Evolutionary conservation across 1,140 invertebrate genomes (phyloP).

Genomic region (Drosophila gunungcola): DNA sequence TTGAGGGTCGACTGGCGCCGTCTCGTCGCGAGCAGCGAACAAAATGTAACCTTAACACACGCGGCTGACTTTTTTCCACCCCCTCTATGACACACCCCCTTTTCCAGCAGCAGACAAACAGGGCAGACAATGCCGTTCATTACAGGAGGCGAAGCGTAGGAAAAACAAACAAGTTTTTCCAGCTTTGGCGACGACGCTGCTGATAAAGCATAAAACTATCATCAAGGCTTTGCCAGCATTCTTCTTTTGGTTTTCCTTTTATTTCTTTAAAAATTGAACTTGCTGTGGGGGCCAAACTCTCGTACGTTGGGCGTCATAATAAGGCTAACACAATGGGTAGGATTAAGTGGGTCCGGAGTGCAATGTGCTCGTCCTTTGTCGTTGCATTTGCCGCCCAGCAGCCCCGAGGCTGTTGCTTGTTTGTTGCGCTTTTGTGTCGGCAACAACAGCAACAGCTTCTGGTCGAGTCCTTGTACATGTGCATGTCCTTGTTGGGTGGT

Average conservation of each 20-base stretch:
- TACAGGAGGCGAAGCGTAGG: conserved; percentile 53
- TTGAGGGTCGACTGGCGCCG: conserved; percentile 61
- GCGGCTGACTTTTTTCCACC: conserved; percentile 10
- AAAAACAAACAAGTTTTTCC: conserved; percentile 72
- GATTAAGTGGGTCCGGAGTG: conserved; percentile 77
- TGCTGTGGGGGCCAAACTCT: conserved; percentile 30
- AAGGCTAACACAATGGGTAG: conserved; percentile 73
- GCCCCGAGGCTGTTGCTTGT: conserved; percentile 56
- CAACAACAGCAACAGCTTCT: conserved; percentile 46
- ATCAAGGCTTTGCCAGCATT: conserved; percentile 44
- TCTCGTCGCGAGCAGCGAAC: conserved; percentile 65
- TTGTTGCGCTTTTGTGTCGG: conserved; percentile 77
- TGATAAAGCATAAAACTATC: conserved; percentile 77
- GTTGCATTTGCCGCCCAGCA: conserved; percentile 41
- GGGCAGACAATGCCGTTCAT: conserved; percentile 55
- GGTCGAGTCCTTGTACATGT: conserved; percentile 12
- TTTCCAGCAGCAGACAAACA: conserved; percentile 35
- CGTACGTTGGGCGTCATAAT: conserved; percentile 61
- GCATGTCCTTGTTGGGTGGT: conserved; percentile 46
- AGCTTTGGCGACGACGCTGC: conserved; percentile 18
- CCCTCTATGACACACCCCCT: neutral
- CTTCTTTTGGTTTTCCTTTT: neutral
- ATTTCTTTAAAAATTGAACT: conserved; percentile 10
- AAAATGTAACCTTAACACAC: conserved; percentile 79
- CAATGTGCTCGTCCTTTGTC: conserved; percentile 62